A percentile compares a stretch with the other conserved stretches of the same genome.
Evolutionary conservation across 2,888 invertebrate species (phyloP).

Genomic region (Encarsia formosa): DNA sequence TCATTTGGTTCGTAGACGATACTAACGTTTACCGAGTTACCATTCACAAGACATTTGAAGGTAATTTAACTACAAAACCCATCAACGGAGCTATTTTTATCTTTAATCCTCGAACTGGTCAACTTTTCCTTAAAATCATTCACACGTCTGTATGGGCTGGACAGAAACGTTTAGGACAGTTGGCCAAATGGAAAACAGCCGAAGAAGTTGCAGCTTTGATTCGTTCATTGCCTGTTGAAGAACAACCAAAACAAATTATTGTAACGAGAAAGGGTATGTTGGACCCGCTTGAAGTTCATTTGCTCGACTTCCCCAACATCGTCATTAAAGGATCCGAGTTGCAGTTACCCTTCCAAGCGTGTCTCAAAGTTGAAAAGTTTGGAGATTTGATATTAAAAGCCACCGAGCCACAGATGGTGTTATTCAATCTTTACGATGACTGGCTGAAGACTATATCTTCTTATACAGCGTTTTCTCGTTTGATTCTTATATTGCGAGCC

Average conservation of each 20-base stretch:
- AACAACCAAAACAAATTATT: constrained; percentile 99
- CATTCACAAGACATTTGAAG: constrained; percentile 99
- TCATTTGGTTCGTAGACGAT: constrained; percentile 99
- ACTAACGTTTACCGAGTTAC: constrained; percentile 99
- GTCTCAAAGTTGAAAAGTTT: constrained; percentile 98
- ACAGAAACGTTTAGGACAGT: constrained; percentile 97
- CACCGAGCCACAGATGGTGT: constrained; percentile 99
- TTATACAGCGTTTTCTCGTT: constrained; percentile 90
- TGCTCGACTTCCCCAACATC: constrained; percentile 99
- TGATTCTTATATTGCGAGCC: constrained; percentile 93
- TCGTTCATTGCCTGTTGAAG: constrained; percentile 97
- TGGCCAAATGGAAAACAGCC: constrained; percentile 99
- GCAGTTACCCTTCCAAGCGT: constrained; percentile 98
- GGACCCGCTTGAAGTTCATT: constrained; percentile 98
- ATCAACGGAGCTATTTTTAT: constrained; percentile 99
- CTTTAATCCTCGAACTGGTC: constrained; percentile 98
- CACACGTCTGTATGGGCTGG: constrained; percentile 99
- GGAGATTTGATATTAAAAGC: constrained; percentile 98
- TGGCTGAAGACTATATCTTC: constrained; percentile 99
- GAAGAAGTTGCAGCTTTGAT: constrained; percentile 99
- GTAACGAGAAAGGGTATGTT: constrained; percentile 99
- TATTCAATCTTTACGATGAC: constrained; percentile 98
- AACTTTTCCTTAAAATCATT: constrained; percentile 98
- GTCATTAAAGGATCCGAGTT: constrained; percentile 99
- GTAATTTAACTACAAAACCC: constrained; percentile 97